Percentiles rank a stretch among this genome's conserved stretches.
Conservation (phyloP, 1,140 invertebrate genomes). For the Drosophila varians region DNA sequence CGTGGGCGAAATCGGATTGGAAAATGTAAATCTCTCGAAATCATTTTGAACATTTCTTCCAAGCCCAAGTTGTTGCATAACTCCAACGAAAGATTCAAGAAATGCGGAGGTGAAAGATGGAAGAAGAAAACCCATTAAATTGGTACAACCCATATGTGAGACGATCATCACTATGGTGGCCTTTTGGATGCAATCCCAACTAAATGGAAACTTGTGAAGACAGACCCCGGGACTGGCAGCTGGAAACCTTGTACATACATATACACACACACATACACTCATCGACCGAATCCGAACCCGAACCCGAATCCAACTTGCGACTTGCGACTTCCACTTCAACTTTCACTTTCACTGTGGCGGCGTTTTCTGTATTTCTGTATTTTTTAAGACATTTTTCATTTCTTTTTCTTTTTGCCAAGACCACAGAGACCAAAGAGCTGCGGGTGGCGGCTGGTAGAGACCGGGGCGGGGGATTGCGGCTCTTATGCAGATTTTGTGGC, state of each 20-base stretch:
- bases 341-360: conserved; percentile 73
- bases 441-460: conserved; percentile 13
- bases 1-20: conserved; percentile 50
- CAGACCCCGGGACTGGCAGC: conserved; percentile 24
- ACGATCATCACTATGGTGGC: conserved; percentile 21
- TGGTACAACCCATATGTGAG: conserved; percentile 36
- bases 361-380: conserved; percentile 46
- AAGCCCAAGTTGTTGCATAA: conserved; percentile 51
- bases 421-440: conserved; percentile 33
- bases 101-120: conserved; percentile 10
- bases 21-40: conserved; percentile 48
- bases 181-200: conserved; percentile 19
- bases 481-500: conserved; percentile 74
- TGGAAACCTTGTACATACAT: conserved; percentile 49
- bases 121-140: conserved; percentile 59
- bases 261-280: conserved; percentile 27
- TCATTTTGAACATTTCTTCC: conserved; percentile 21
- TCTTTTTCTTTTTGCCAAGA: conserved; percentile 73
- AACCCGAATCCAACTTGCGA: conserved; percentile 15
- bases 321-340: conserved; percentile 51
- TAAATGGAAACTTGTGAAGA: conserved; percentile 38
- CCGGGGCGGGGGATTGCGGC: conserved; percentile 25
- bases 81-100: neutral
- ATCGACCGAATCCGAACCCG: neutral
- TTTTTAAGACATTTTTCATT: conserved; percentile 40